phyloP scores from a whole-genome alignment of 92 coral and sea anemone species.

The Muricea muricata region DNA sequence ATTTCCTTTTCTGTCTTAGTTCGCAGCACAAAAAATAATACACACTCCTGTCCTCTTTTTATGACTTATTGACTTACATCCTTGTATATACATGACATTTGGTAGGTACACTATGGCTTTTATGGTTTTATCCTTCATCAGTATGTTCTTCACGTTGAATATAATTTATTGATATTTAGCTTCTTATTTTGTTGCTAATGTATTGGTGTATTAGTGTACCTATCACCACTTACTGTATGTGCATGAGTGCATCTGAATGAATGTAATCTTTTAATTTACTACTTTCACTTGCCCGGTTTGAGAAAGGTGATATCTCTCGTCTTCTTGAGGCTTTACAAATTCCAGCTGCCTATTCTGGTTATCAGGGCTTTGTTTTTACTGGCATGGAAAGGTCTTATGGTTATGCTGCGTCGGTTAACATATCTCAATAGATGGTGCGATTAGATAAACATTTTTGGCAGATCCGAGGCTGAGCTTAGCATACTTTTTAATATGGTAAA shows the following conservation, averaged over 20 bases:
- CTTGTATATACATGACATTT: neutral
- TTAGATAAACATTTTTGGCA: conserved; percentile 58
- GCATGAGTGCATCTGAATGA: neutral
- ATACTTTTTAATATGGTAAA: conserved; percentile 61
- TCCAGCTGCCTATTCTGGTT: conserved; percentile 62
- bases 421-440: conserved; percentile 72
- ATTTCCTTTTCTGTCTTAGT: conserved; percentile 14
- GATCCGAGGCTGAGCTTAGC: conserved; percentile 67
- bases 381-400: conserved; percentile 72
- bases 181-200: neutral
- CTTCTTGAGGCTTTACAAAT: conserved; percentile 56
- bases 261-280: neutral
- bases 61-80: neutral
- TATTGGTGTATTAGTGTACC: too few species aligned
- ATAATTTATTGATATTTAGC: neutral
- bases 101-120: neutral
- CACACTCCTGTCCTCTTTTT: neutral
- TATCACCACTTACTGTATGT: neutral
- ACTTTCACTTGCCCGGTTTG: conserved; percentile 50
- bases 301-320: conserved; percentile 67
- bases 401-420: conserved; percentile 53
- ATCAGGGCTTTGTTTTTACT: conserved; percentile 49
- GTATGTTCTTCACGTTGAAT: neutral
- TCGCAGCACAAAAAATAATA: neutral
- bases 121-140: neutral